Base-by-base conservation (phyloP, 2,113 vertebrate species). In the Ciconia maguari region DNA sequence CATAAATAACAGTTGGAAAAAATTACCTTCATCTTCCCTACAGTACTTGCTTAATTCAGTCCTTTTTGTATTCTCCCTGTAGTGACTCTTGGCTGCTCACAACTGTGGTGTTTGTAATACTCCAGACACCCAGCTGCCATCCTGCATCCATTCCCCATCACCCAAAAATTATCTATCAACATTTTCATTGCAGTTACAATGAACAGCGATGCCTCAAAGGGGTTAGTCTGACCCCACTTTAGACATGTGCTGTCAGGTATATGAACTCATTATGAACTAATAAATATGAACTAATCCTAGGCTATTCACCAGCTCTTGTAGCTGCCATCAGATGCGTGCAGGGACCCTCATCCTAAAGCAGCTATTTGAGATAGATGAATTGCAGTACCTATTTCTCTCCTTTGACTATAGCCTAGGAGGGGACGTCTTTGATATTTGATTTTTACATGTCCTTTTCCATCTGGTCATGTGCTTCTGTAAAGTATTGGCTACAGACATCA, bases 231-330 rank as follows among this genome's bases (percentile, higher is more conserved):
- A 75, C 41, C 51, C 34, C 7, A 9, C 22, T 71, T 75, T 3
- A 34, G 19, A 38, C 4, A 5, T 0, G 0, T 70, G n/a, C 12
- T n/a, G 12, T 58, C 71, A 71, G 14, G 29, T 42, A 11, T 49
- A 27, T 16, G 52, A 60, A 24, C 32, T 46, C 12, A 9, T 55
- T 48, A 38, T 38, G 38, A 38, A 38, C 38, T 38, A 38, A 38
- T 38, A 38, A 38, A 38, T 38, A 38, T 38, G 38, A 38, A 38
- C 38, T 38, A 8, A n/a, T 44, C 24, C 42, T 4, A 30, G 16
- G 24, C 52, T 80, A 2, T 46, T 79, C 69, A 29, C 12, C 79
- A 76, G 44, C 18, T 41, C 60, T 65, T 26, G n/a, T 42, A 69
- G 68, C 51, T 86, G 60, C 64, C 14, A 1, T 44, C 36, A 46